Evolutionary conservation across 2,888 invertebrate genomes (phyloP).

Genomic region (Gastrophysa polygoni): DNA sequence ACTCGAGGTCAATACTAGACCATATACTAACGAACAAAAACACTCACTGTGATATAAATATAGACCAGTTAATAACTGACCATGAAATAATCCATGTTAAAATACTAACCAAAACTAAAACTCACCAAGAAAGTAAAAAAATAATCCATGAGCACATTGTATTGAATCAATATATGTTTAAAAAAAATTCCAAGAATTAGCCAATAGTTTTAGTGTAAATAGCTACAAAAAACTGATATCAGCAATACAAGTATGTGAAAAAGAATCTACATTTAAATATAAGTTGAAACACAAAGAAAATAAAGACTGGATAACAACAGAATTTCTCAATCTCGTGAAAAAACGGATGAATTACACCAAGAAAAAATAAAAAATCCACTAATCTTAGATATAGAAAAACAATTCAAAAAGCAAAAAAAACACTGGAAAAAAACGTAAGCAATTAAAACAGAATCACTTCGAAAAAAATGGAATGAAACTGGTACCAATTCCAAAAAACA

Average conservation of each 20-base stretch:
- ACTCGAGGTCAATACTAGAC: neutral
- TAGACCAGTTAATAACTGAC: neutral
- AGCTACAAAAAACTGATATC: constrained; percentile 6
- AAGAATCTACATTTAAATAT: neutral
- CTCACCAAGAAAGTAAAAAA: no score
- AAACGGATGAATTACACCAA: neutral
- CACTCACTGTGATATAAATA: neutral
- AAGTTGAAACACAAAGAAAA: neutral
- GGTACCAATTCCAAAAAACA: neutral
- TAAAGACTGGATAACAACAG: neutral
- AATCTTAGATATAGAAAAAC: neutral
- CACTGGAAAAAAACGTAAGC: neutral
- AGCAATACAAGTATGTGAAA: constrained; percentile 2
- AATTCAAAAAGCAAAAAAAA: neutral
- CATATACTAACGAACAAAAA: neutral
- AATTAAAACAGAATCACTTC: neutral
- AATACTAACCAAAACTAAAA: constrained; percentile 4
- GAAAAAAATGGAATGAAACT: constrained; percentile 2
- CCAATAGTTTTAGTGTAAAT: neutral
- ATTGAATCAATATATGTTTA: constrained; percentile 2
- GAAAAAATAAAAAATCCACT: neutral
- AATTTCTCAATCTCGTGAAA: neutral
- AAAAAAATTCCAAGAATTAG: constrained; percentile 4
- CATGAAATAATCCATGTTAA: neutral
- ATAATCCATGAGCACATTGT: neutral